A percentile compares a stretch with the other conserved stretches of the same genome.
These are phyloP conservation scores for Orthosia incerta DNA, from an alignment of 2,888 invertebrate species.

Conservation along the genomic window DNA sequence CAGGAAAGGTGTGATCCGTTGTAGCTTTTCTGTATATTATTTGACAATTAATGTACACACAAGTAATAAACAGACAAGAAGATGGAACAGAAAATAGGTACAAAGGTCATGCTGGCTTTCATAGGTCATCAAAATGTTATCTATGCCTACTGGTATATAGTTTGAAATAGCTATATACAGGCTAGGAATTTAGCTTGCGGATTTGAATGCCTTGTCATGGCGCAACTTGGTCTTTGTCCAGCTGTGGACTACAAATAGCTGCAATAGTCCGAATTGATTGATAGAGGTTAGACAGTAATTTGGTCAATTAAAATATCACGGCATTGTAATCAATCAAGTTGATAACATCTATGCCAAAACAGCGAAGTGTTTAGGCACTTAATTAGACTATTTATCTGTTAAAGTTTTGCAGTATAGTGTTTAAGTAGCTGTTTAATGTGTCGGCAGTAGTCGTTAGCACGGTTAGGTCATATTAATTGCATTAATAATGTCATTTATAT, in stretches of 20 bases:
- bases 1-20: neutral
- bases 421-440: slow-evolving; percentile 27
- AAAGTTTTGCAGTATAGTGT: slow-evolving; percentile 35
- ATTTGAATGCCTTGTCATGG: slow-evolving; percentile 23
- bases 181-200: slow-evolving; percentile 24
- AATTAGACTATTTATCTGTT: slow-evolving; percentile 25
- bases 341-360: slow-evolving; percentile 49
- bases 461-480: slow-evolving; percentile 43
- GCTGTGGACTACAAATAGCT: slow-evolving; percentile 23
- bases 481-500: slow-evolving; percentile 49
- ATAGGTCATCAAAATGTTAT: neutral
- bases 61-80: no score
- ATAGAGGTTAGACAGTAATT: slow-evolving; percentile 48
- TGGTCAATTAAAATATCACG: slow-evolving; percentile 42
- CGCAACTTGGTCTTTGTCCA: slow-evolving; percentile 22
- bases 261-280: slow-evolving; percentile 32
- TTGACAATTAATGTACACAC: no score
- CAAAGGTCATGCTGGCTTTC: no score
- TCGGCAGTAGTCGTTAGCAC: slow-evolving; percentile 14
- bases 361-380: slow-evolving; percentile 20
- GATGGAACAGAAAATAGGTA: no score
- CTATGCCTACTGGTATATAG: neutral
- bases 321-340: slow-evolving; percentile 41
- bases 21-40: neutral
- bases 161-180: neutral